Percentiles rank a stretch among this genome's conserved stretches.
Evolutionary conservation across 2,888 invertebrate genomes (phyloP).

Genomic region (Coelopa pilipes): DNA sequence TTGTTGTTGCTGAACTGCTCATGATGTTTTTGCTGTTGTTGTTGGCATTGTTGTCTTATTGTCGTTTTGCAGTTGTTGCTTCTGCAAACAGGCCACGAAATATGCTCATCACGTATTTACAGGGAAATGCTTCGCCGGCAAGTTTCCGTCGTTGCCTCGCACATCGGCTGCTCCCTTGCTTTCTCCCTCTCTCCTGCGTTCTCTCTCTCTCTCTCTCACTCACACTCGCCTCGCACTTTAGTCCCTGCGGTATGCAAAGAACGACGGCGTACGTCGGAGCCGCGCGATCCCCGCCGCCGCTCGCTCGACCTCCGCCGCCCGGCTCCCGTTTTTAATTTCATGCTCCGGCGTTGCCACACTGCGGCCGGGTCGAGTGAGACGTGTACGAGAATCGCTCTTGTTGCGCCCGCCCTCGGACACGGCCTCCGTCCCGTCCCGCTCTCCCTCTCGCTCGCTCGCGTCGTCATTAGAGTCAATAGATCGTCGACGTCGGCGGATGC

Average conservation of each 20-base stretch:
- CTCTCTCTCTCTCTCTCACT: neutral
- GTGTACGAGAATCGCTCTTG: neutral
- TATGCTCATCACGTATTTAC: slow-evolving; percentile 27
- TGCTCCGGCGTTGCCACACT: slow-evolving; percentile 14
- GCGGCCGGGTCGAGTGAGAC: neutral
- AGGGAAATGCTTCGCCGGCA: slow-evolving; percentile 13
- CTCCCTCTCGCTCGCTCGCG: no score
- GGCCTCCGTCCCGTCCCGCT: no score
- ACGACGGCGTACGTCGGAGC: neutral
- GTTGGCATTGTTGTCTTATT: neutral
- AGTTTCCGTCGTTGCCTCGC: slow-evolving; percentile 1
- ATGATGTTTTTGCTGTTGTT: neutral
- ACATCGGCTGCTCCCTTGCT: neutral
- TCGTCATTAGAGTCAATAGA: no score
- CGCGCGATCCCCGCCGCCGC: neutral
- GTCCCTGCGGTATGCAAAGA: slow-evolving; percentile 9
- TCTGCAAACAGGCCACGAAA: neutral
- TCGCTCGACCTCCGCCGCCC: neutral
- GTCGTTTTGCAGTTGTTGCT: no score
- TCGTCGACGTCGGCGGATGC: no score
- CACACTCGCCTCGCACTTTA: neutral
- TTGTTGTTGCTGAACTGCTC: neutral
- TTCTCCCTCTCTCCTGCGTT: neutral
- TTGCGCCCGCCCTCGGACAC: no score
- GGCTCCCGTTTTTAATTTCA: slow-evolving; percentile 19